A percentile compares a stretch with the other conserved stretches of the same genome.
Conservation (phyloP, 2,888 invertebrate genomes). For the Melanchra persicariae region DNA sequence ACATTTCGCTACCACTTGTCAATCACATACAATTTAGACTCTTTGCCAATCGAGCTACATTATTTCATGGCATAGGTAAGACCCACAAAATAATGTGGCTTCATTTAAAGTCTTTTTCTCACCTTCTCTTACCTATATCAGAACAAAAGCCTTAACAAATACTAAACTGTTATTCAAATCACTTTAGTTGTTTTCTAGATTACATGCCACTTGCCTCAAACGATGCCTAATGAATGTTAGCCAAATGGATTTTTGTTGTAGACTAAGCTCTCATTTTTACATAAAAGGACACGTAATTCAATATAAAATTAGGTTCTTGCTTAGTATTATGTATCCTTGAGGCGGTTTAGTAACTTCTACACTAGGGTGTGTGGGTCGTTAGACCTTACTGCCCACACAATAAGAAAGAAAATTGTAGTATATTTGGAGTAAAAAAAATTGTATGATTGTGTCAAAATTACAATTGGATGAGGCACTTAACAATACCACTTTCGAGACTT, state of each 20-base stretch:
- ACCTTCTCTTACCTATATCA: constrained; percentile 11
- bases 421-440: too few species aligned
- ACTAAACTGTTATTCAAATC: constrained; percentile 31
- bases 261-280: background rate
- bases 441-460: background rate
- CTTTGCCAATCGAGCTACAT: too few species aligned
- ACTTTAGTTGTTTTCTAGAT: constrained; percentile 23
- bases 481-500: background rate
- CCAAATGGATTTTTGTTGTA: constrained; percentile 29
- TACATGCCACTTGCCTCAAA: constrained; percentile 8
- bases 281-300: background rate
- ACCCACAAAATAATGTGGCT: too few species aligned
- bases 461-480: background rate
- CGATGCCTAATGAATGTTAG: constrained; percentile 7
- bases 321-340: too few species aligned
- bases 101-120: background rate
- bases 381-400: too few species aligned
- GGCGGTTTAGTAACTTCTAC: too few species aligned
- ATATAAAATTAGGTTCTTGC: background rate
- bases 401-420: too few species aligned
- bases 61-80: too few species aligned
- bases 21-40: too few species aligned
- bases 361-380: too few species aligned
- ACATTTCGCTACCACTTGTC: too few species aligned
- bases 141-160: constrained; percentile 25